Conservation (phyloP, 92 coral and sea anemone genomes). For the Palythoa grandiflora region DNA sequence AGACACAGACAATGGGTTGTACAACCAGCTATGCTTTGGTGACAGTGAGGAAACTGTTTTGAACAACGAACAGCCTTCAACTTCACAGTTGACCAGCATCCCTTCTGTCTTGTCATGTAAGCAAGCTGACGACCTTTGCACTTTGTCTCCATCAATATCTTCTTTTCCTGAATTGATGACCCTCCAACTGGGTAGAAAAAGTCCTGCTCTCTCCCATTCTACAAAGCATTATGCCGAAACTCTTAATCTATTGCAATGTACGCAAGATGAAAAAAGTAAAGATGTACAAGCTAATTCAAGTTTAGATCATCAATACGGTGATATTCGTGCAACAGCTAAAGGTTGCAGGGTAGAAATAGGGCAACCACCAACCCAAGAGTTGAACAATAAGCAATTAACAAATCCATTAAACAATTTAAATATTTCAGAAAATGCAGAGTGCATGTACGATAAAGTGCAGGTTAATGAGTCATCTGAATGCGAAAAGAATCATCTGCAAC, state of each 20-base stretch:
- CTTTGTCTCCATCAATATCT: background rate
- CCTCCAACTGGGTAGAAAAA: background rate
- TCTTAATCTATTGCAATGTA: background rate
- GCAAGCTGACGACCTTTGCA: background rate
- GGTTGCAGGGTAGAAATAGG: conserved; percentile 9
- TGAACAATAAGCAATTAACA: background rate
- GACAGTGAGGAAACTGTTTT: background rate
- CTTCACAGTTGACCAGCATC: background rate
- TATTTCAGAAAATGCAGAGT: background rate
- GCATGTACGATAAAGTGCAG: background rate
- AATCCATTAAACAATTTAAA: background rate
- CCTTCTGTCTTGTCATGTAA: conserved; percentile 1
- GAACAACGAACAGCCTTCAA: background rate
- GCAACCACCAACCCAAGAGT: background rate
- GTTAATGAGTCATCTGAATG: background rate
- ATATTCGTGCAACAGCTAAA: background rate
- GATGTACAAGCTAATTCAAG: background rate
- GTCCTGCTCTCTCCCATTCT: background rate
- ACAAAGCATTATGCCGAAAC: background rate
- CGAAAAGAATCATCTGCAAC: background rate
- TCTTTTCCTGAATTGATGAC: background rate
- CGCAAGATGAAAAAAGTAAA: conserved; percentile 1
- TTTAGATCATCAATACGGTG: background rate
- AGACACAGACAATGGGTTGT: background rate
- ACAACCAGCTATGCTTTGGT: background rate